Evolutionary conservation across 2,113 vertebrate species (phyloP), one percentile per base, ranked within the genome.

Genomic region (Microcebus ravelobensis): DNA sequence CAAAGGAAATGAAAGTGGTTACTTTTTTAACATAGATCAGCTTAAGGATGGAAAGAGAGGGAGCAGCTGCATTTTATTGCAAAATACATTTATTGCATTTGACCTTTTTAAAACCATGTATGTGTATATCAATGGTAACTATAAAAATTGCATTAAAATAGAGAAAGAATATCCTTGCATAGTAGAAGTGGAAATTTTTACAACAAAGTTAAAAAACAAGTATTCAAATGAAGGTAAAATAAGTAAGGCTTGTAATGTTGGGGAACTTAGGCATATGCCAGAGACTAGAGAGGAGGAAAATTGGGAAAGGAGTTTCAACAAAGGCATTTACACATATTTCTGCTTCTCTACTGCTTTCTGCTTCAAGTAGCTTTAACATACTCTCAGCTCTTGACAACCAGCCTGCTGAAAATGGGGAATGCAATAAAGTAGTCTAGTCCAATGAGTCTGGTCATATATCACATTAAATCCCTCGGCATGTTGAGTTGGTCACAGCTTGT

Each of bases 401-500:
- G 70, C 31, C 61, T 61, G 27, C 25, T 85, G 87, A 74, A 96
- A 21, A 5, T 84, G 52, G n/a, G 61, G n/a, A 97, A 77, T 68
- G 81, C 84, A 96, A 91, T 97, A 90, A 95, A 95, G 59, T 21
- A 87, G 92, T 97, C 90, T 61, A 90, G 65, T 84, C 50, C 84
- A 88, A 94, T 97, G 94, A 94, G 23, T 84, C 17, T n/a, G 84
- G 80, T 52, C 84, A 92, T 94, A 87, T 92, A 92, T 97, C 92
- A 97, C 31, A 55, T 87, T 92, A 96, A 97, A 84, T 96, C 65
- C 77, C 76, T 96, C 94, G 92, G 71, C 94, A 85, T 92, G 81
- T 96, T 90, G 87, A 96, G 71, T 85, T 94, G 95, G 95, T 96
- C 95, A 90, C 97, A 97, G 95, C 80, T 95, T 95, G 65, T 90